These are phyloP conservation scores for Meles meles DNA, from an alignment of 2,113 vertebrate genomes.

Conservation along the genomic window DNA sequence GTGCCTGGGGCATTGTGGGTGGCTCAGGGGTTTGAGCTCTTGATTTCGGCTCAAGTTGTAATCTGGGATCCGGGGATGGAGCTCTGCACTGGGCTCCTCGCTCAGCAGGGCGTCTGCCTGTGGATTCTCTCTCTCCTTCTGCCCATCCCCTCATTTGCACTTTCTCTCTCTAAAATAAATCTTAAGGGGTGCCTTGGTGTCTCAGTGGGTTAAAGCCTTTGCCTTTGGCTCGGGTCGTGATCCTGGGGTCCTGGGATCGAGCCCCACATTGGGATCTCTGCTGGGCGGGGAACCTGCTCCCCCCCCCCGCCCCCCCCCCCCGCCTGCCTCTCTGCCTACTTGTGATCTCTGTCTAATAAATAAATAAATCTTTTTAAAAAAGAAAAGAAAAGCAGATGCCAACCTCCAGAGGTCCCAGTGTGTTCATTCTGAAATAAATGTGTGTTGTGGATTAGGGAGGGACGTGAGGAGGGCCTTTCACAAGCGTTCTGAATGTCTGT, in stretches of 20 bases:
- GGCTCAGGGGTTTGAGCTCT: neutral
- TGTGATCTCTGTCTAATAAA: too few species aligned
- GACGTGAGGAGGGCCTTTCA: rapidly evolving
- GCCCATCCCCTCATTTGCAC: neutral
- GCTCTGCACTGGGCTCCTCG: neutral
- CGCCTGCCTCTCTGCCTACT: too few species aligned
- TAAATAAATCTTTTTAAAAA: too few species aligned
- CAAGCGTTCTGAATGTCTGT: rapidly evolving
- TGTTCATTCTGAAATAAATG: neutral
- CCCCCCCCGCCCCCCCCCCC: too few species aligned
- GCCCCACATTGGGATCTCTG: too few species aligned
- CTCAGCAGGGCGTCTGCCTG: neutral
- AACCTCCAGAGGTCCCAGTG: neutral
- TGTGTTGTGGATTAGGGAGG: rapidly evolving
- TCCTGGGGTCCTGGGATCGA: too few species aligned
- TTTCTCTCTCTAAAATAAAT: neutral
- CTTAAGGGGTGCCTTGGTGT: neutral
- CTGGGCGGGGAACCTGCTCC: too few species aligned
- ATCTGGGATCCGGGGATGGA: neutral
- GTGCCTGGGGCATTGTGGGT: neutral
- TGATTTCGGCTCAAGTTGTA: neutral
- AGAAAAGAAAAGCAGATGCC: neutral
- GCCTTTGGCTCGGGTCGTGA: too few species aligned
- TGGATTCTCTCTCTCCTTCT: neutral
- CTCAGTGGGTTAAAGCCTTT: too few species aligned